Evolutionary conservation across 2,888 invertebrate genomes (phyloP).

Genomic region (Acleris cristana): DNA sequence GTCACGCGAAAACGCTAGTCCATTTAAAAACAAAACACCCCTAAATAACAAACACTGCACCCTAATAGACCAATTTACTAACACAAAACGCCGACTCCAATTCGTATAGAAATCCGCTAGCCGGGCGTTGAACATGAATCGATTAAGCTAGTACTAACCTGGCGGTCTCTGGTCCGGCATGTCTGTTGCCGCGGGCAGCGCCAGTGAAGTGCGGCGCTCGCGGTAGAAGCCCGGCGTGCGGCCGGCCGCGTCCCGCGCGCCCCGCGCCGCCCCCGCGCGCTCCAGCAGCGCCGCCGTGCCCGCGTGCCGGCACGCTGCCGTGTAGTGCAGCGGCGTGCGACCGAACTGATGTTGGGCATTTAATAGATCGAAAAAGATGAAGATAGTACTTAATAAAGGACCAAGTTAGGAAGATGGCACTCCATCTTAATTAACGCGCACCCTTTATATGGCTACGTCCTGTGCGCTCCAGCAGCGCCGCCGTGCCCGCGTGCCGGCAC

Average conservation of each 20-base stretch:
- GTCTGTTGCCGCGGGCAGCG: constrained; percentile 60
- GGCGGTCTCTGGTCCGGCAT: constrained; percentile 66
- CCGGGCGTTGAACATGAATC: too few relatives aligned
- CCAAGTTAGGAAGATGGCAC: too few relatives aligned
- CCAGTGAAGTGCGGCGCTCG: constrained; percentile 64
- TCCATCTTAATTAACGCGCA: too few relatives aligned
- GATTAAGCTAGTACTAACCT: constrained; percentile 54
- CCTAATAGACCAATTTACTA: too few relatives aligned
- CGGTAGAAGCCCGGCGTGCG: constrained; percentile 75
- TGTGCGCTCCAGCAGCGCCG: constrained; percentile 89
- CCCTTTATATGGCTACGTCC: too few relatives aligned
- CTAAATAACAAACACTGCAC: too few relatives aligned
- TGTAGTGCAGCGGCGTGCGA: constrained; percentile 93
- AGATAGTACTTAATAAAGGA: too few relatives aligned
- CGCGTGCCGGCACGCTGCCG: constrained; percentile 89
- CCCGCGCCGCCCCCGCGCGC: constrained; percentile 92
- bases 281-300: constrained; percentile 89
- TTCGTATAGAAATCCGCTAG: too few relatives aligned
- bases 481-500: constrained; percentile 88
- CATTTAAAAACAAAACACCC: too few relatives aligned
- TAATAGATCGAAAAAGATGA: neutral
- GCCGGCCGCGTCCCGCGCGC: constrained; percentile 89
- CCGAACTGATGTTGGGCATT: constrained; percentile 45
- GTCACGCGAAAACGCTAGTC: too few relatives aligned
- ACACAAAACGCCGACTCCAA: too few relatives aligned